Evolutionary conservation across 2,888 invertebrate species (phyloP).

Genomic region (Polydrusus tereticollis): DNA sequence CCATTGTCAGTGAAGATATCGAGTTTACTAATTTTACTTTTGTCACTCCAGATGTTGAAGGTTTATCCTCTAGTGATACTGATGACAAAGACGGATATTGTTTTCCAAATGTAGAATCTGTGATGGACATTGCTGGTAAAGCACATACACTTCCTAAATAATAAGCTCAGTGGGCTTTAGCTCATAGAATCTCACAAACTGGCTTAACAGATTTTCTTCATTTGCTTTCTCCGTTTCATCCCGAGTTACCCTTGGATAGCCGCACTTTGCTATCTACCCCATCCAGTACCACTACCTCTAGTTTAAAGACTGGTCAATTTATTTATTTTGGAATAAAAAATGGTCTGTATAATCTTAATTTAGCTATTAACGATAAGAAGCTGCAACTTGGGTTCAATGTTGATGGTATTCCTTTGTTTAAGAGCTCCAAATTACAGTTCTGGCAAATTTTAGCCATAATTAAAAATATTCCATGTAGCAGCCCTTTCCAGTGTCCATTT

Average conservation of each 20-base stretch:
- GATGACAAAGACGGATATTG: no score
- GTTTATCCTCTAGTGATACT: no score
- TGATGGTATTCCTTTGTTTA: constrained; percentile 11
- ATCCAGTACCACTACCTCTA: no score
- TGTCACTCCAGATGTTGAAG: no score
- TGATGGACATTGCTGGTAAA: no score
- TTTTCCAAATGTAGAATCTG: no score
- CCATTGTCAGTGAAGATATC: no score
- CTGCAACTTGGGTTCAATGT: not conserved
- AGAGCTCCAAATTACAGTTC: constrained; percentile 18
- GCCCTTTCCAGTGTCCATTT: constrained; percentile 4
- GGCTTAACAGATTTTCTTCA: constrained; percentile 1
- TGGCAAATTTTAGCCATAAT: constrained; percentile 26
- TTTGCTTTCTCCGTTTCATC: constrained; percentile 2
- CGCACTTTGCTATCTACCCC: constrained; percentile 1
- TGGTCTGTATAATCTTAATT: constrained; percentile 1
- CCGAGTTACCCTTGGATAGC: not conserved
- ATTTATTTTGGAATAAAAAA: constrained; percentile 31
- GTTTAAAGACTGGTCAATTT: constrained; percentile 16
- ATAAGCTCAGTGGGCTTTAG: no score
- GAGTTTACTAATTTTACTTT: no score
- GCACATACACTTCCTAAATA: no score
- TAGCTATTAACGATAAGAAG: not conserved
- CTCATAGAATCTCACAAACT: constrained; percentile 1
- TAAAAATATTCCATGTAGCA: constrained; percentile 10